Evolutionary conservation across 2,888 invertebrate species (phyloP), one percentile per base, ranked within the genome.

Genomic region (Cosmorhoe ocellata): DNA sequence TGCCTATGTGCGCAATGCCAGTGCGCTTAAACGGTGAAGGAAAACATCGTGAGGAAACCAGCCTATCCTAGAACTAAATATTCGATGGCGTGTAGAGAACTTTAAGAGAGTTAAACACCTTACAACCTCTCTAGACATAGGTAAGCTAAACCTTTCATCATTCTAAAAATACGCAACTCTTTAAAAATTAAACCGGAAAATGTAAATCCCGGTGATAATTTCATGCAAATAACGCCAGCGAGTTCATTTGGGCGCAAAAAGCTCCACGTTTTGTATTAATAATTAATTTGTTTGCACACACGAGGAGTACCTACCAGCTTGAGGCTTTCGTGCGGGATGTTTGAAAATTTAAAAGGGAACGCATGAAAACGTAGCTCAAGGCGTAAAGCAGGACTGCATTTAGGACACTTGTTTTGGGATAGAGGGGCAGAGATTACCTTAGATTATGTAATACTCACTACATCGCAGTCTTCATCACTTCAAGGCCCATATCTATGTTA

Each of bases 251-350:
- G 67, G 69, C 65, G 64, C 62, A 68, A 61, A 67, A 67, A 70
- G 67, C 69, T 63, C 57, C 67, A 61, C 61, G 68, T 58, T 56
- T 48, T 60, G 53, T 63, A 64, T 84, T 66, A 83, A 84, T 84
- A 79, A 84, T 85, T 84, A 87, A 88, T 83, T 76, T 77, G 80
- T 78, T 76, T 73, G 73, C 81, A 72, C 79, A 79, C 74, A 77
- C 76, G 76, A 71, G 70, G 72, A 67, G 63, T 46, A 40, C 40
- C 41, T 46, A 40, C 40, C 41, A 50, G 47, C 58, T 58, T 50
- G 52, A 39, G 57, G 49, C 59, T 51, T 56, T 56, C 50, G 44
- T 50, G 40, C 45, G 41, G 52, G 39, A 38, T 54, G 60, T 56
- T 58, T 58, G 60, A 63, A 63, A 63, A 57, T 61, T 64, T 62